Evolutionary conservation across 2,888 invertebrate genomes (phyloP).

Genomic region (Apoda limacodes): DNA sequence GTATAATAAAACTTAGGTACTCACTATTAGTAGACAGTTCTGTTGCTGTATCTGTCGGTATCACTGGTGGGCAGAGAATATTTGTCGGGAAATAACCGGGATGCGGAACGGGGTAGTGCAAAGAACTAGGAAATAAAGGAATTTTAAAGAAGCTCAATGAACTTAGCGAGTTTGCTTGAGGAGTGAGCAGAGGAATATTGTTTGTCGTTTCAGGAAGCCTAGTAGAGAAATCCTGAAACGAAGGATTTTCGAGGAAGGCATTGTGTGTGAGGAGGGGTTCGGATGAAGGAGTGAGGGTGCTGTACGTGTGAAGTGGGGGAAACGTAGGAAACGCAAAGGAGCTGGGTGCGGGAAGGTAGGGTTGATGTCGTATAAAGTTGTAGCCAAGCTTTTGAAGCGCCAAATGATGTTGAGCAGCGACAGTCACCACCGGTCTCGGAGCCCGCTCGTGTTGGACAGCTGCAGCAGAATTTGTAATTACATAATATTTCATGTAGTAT

Average conservation of each 20-base stretch:
- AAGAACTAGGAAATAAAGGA: conserved; percentile 43
- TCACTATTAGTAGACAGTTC: too few species aligned
- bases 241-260: conserved; percentile 34
- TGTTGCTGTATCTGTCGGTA: conserved; percentile 36
- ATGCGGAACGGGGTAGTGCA: conserved; percentile 47
- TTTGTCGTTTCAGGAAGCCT: conserved; percentile 33
- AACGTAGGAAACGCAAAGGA: conserved; percentile 36
- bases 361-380: conserved; percentile 41
- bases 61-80: conserved; percentile 48
- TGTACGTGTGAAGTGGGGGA: conserved; percentile 36
- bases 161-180: conserved; percentile 31
- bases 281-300: conserved; percentile 27
- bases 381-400: conserved; percentile 60
- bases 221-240: conserved; percentile 39
- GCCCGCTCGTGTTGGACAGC: conserved; percentile 94
- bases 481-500: background rate
- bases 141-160: conserved; percentile 47
- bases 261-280: conserved; percentile 27
- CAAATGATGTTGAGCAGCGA: conserved; percentile 42
- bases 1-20: too few species aligned
- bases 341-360: conserved; percentile 31
- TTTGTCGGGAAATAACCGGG: conserved; percentile 55
- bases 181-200: conserved; percentile 31
- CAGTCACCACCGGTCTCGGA: conserved; percentile 70
- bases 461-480: conserved; percentile 41